Percentiles rank a stretch among this genome's conserved stretches.
phyloP scores from a whole-genome alignment of 2,888 invertebrate genomes.

The Drosophila emarginata region DNA sequence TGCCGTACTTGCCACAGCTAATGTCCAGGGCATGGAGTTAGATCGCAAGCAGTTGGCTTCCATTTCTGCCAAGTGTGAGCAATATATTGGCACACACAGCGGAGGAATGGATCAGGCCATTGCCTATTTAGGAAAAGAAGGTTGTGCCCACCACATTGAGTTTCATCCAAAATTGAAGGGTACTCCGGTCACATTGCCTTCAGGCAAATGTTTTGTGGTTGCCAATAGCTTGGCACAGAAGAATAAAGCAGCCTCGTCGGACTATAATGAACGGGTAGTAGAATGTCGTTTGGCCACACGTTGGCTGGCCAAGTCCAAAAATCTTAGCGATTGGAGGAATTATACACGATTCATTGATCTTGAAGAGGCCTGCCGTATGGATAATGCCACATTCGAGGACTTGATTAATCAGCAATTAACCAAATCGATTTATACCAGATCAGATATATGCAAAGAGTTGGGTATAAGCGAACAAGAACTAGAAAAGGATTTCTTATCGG shows the following conservation, averaged over 20 bases:
- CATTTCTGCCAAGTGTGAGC: constrained; percentile 94
- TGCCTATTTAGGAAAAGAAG: constrained; percentile 93
- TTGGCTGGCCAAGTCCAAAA: constrained; percentile 86
- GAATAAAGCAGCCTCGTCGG: constrained; percentile 96
- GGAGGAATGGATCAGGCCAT: constrained; percentile 99
- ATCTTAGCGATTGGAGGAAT: constrained; percentile 86
- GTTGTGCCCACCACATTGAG: constrained; percentile 95
- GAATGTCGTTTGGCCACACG: constrained; percentile 96
- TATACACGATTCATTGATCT: constrained; percentile 88
- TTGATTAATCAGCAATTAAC: constrained; percentile 86
- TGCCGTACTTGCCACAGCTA: constrained; percentile 88
- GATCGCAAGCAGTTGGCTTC: constrained; percentile 88
- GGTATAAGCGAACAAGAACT: constrained; percentile 85
- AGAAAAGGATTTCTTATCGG: constrained; percentile 86
- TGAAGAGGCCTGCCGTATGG: constrained; percentile 86
- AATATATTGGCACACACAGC: constrained; percentile 98
- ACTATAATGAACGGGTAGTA: constrained; percentile 96
- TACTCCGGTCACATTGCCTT: constrained; percentile 90
- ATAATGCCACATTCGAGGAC: constrained; percentile 87
- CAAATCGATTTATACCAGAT: constrained; percentile 87
- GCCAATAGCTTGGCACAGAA: constrained; percentile 94
- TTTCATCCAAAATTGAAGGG: constrained; percentile 92
- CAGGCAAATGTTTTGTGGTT: constrained; percentile 94
- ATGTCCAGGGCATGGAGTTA: constrained; percentile 69
- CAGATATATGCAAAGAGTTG: constrained; percentile 87